These are phyloP conservation scores for Drosophila helvetica DNA, from an alignment of 2,888 invertebrate genomes.

Conservation along the genomic window DNA sequence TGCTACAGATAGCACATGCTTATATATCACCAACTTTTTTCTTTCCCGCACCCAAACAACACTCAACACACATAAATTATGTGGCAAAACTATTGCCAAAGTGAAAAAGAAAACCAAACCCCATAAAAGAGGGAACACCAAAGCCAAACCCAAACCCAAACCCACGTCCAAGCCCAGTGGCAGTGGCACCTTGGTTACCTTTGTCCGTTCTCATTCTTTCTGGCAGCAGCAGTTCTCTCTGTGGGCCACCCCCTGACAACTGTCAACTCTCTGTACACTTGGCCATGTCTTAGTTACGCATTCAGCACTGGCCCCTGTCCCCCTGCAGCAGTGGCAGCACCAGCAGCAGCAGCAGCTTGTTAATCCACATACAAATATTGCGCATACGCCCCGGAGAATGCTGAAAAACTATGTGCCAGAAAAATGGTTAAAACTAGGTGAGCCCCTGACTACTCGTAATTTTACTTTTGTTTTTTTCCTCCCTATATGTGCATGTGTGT, in stretches of 20 bases:
- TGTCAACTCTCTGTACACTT: conserved; percentile 44
- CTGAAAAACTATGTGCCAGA: conserved; percentile 20
- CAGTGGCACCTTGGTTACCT: conserved; percentile 64
- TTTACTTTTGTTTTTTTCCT: conserved; percentile 30
- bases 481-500: conserved; percentile 1
- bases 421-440: conserved; percentile 56
- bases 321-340: not conserved
- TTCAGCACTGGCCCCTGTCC: conserved; percentile 11
- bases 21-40: conserved; percentile 1
- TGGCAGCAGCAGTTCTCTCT: conserved; percentile 16
- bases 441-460: conserved; percentile 31
- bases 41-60: conserved; percentile 1
- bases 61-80: conserved; percentile 45
- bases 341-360: conserved; percentile 55
- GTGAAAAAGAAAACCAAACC: conserved; percentile 24
- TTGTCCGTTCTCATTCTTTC: conserved; percentile 34
- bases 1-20: conserved; percentile 9
- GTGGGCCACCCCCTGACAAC: not conserved
- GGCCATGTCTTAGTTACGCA: conserved; percentile 45
- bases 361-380: conserved; percentile 72
- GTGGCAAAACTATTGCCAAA: conserved; percentile 44
- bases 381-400: conserved; percentile 54
- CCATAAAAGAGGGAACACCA: conserved; percentile 26
- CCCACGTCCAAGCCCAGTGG: no score
- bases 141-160: conserved; percentile 6